A percentile compares a stretch with the other conserved stretches of the same genome.
These are phyloP conservation scores for Irena cyanogastra DNA, from an alignment of 2,113 vertebrate genomes.

Conservation along the genomic window DNA sequence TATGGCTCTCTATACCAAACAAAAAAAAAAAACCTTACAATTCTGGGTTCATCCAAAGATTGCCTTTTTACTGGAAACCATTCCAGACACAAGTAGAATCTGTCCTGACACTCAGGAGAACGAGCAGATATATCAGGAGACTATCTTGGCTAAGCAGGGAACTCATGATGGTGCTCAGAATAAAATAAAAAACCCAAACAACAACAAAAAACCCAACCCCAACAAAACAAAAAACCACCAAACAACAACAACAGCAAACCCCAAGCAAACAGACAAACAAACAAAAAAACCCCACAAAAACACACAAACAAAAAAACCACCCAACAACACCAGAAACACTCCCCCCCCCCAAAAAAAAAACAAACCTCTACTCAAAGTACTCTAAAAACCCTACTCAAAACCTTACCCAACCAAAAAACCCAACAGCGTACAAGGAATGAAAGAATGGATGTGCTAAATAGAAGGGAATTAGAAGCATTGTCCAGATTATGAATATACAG, in stretches of 20 bases:
- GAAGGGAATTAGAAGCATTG: background rate
- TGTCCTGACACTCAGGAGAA: background rate
- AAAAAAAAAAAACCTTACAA: background rate
- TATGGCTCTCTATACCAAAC: background rate
- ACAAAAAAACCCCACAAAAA: background rate
- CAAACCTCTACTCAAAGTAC: background rate
- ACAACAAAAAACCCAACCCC: background rate
- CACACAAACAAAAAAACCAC: background rate
- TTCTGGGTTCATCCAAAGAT: background rate
- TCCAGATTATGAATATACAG: background rate
- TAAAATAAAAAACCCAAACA: background rate
- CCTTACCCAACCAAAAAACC: too few relatives aligned
- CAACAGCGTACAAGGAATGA: background rate
- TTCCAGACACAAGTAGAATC: background rate
- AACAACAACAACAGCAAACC: too few relatives aligned
- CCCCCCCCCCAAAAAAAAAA: background rate
- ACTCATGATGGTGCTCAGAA: background rate
- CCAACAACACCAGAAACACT: background rate
- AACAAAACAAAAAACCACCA: too few relatives aligned
- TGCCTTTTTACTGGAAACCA: background rate
- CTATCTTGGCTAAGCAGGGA: background rate
- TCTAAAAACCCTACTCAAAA: background rate
- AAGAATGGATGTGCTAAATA: background rate
- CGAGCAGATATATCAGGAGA: background rate
- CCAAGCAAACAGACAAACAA: background rate